phyloP scores from a whole-genome alignment of 2,113 vertebrate species.

The Clupea harengus region DNA sequence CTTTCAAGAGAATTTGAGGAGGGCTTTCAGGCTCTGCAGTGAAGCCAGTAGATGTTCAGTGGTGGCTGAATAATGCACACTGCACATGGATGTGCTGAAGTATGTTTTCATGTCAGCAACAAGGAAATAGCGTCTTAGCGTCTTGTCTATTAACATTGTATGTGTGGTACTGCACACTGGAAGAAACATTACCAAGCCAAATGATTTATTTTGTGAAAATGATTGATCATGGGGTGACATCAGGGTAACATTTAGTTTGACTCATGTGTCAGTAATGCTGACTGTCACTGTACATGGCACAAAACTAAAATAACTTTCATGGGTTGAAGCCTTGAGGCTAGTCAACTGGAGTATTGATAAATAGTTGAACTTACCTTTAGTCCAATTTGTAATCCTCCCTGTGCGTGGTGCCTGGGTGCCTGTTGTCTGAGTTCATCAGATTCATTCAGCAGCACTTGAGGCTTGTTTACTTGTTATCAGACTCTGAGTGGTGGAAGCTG shows the following conservation, averaged over 20 bases:
- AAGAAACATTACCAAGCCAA: no score
- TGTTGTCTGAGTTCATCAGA: neutral
- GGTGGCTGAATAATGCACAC: neutral
- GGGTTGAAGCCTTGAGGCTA: neutral
- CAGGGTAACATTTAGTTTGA: no score
- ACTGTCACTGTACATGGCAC: neutral
- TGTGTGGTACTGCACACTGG: neutral
- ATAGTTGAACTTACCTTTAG: neutral
- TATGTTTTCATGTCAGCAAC: neutral
- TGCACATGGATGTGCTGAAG: neutral
- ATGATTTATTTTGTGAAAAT: no score
- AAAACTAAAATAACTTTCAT: neutral
- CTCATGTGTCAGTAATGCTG: no score
- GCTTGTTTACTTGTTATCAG: neutral
- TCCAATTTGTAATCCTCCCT: neutral
- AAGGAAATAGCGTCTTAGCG: neutral
- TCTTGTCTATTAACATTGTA: no score
- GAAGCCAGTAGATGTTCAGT: neutral
- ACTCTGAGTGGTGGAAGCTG: conserved; percentile 23
- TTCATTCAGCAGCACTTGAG: neutral
- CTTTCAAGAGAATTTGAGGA: conserved; percentile 29
- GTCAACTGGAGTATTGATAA: no score
- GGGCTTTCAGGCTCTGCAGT: neutral
- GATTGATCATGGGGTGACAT: no score
- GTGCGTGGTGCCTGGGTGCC: neutral